Evolutionary conservation across 2,113 vertebrate genomes (phyloP), one percentile per base, ranked within the genome.

Genomic region (Spea bombifrons): DNA sequence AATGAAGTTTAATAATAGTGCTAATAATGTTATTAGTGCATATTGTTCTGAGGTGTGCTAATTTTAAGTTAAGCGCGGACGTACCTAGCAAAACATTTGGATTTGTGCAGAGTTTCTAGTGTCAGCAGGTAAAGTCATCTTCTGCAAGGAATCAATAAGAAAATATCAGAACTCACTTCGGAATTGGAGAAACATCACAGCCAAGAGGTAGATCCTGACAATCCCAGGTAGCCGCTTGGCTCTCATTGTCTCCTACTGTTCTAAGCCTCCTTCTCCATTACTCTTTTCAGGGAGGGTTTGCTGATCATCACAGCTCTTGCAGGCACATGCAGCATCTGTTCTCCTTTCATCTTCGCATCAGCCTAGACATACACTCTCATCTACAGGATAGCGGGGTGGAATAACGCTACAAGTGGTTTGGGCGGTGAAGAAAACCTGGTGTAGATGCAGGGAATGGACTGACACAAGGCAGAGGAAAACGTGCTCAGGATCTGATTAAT

Each of bases 131-230:
- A 48, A 10, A 5, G 45, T 49, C 10, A 49, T 65, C 46, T 12
- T 12, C 10, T 67, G 44, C 13, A 10, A 8, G 43, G 48, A 50
- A 53, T 49, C 66, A 44, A 70, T 63, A 47, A 66, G 53, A 3
- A 80, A 73, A 66, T 7, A 48, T 67, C 43, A 10, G 8, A 57
- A 80, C 78, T 80, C 71, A 80, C 78, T 47, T 49, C 6, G 66
- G 52, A 68, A 7, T 48, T 68, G 71, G 5, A 68, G 52, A 16
- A 61, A 13, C 71, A 68, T 73, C 64, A 80, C 53, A 10, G 30
- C 52, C 43, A 50, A 44, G 15, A 73, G 48, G 66, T 8, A 68
- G 45, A 74, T 53, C 57, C 50, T 43, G 71, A 10, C 15, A 61
- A 17, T 52, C 71, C 64, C 48, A 3, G 63, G 65, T 8, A 50